Evolutionary conservation across 2,888 invertebrate species (phyloP), one percentile per base, ranked within the genome.

Genomic region (Athripsodes cinereus): DNA sequence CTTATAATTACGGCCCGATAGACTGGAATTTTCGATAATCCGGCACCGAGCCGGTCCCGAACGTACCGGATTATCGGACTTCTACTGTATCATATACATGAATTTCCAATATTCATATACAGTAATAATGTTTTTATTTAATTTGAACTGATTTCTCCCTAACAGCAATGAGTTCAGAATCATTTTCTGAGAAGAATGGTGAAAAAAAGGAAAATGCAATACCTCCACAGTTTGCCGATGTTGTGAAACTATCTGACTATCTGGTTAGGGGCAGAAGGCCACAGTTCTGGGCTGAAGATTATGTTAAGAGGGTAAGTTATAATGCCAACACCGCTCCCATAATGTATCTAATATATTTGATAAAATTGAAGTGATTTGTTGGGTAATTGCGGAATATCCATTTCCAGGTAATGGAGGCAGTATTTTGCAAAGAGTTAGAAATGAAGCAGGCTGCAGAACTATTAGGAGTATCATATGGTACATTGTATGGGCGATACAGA

Each of bases 371-470:
- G 31, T 31, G 11, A 11, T 31, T 31, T n/a, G n/a, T n/a, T n/a
- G n/a, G n/a, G n/a, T 8, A 31, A 31, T 31, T 31, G 11, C 11
- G 31, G 31, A 8, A 11, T n/a, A 13, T 40, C n/a, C 13, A n/a
- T 40, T 40, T 0, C n/a, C 67, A 83, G 83, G 82, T 93, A 46
- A 90, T 93, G 88, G 92, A 93, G 70, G 90, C 91, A 18, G 92
- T 93, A 22, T 87, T 92, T 67, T 87, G 90, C 63, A 93, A 93
- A 73, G 92, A 92, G 77, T 73, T 94, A 69, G 93, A 94, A 75
- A 93, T 94, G 93, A 94, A 94, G 74, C 90, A 90, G 65, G 93
- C 92, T 2, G 92, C 93, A 1, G 92, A 93, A 71, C 83, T 94
- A 58, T 77, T 93, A 50, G 93, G 93, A 1, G 93, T 94, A 0